Percentiles rank a stretch among this genome's conserved stretches.
Evolutionary conservation across 2,888 invertebrate genomes (phyloP).

Genomic region (Thereva nobilitata): DNA sequence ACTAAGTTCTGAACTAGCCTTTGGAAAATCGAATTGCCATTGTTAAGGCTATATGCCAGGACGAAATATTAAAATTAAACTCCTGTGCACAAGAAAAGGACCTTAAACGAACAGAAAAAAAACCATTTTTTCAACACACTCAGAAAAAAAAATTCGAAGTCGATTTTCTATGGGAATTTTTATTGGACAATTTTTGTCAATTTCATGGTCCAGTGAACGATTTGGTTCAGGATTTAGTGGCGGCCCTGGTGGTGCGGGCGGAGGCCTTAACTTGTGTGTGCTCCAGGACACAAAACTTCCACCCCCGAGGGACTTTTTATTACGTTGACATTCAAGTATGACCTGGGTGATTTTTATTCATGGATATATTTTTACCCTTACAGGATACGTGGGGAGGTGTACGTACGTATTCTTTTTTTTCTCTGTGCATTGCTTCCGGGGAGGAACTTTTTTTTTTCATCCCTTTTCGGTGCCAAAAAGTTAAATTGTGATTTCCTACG

Average conservation of each 20-base stretch:
- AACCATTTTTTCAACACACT: slow-evolving; percentile 3
- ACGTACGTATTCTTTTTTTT: no score
- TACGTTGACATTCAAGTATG: no score
- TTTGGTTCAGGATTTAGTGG: slow-evolving; percentile 15
- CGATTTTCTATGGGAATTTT: slow-evolving; percentile 31
- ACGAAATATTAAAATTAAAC: background rate
- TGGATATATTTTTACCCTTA: no score
- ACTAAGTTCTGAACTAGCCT: background rate
- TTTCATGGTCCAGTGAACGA: slow-evolving; percentile 35
- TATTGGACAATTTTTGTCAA: slow-evolving; percentile 37
- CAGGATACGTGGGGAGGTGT: no score
- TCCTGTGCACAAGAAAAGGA: background rate
- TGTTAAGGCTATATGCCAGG: background rate
- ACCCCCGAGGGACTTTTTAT: no score
- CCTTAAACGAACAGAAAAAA: background rate
- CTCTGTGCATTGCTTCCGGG: no score
- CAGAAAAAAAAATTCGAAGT: slow-evolving; percentile 15
- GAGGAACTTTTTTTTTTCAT: no score
- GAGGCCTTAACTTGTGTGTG: background rate
- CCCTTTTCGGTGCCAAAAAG: no score
- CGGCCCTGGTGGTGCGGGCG: slow-evolving; percentile 10
- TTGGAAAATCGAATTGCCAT: background rate
- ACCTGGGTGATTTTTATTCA: no score
- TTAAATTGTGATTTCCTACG: no score
- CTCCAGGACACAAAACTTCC: no score